These are phyloP conservation scores for Torymus auratus DNA, from an alignment of 2,888 invertebrate genomes.

Conservation along the genomic window DNA sequence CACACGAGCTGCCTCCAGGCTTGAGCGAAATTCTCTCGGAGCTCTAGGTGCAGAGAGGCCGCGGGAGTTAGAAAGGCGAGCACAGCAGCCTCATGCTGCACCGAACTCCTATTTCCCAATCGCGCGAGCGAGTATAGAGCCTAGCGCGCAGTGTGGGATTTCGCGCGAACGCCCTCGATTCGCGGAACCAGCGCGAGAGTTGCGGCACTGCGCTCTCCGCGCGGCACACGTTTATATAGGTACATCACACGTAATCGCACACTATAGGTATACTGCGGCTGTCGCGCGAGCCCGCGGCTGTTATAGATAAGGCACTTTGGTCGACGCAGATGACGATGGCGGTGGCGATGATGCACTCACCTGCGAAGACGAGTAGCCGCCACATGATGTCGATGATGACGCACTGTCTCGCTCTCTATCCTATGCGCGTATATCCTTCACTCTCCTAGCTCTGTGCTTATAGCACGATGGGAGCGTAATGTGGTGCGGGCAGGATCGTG, in stretches of 20 bases:
- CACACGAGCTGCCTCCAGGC: too few relatives aligned
- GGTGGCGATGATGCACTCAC: conserved; percentile 22
- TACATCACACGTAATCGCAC: too few relatives aligned
- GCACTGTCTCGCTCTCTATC: too few relatives aligned
- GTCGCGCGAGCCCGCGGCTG: too few relatives aligned
- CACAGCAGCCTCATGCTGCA: conserved; percentile 50
- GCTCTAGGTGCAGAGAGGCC: background rate
- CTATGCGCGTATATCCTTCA: too few relatives aligned
- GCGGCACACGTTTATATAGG: background rate
- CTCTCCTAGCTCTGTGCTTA: too few relatives aligned
- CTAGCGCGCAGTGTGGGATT: conserved; percentile 61
- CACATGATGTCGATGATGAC: conserved; percentile 32
- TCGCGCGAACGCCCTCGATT: conserved; percentile 64
- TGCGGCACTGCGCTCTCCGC: background rate
- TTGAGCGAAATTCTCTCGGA: too few relatives aligned
- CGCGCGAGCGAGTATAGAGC: conserved; percentile 57
- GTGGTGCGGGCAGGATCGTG: too few relatives aligned
- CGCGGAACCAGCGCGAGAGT: conserved; percentile 14
- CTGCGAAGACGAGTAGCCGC: conserved; percentile 55
- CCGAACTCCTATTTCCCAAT: conserved; percentile 65
- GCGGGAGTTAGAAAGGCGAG: conserved; percentile 71
- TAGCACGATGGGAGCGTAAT: too few relatives aligned
- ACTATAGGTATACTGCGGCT: too few relatives aligned
- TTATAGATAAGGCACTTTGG: too few relatives aligned
- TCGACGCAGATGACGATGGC: too few relatives aligned